Evolutionary conservation across 2,113 vertebrate genomes (phyloP).

Genomic region (Cyprinodon tularosa): DNA sequence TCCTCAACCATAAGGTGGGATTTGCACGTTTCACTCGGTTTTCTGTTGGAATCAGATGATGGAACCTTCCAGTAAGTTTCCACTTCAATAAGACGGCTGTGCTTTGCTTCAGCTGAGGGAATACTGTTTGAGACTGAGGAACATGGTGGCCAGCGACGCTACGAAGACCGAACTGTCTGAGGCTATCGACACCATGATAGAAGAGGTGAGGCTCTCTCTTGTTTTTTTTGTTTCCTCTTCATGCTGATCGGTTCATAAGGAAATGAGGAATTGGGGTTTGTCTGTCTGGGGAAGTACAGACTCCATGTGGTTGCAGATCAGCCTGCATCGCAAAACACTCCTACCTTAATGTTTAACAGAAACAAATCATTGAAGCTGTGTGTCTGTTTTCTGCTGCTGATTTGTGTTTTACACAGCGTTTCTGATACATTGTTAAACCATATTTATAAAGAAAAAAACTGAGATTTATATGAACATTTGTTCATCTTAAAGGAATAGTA

Average conservation of each 20-base stretch:
- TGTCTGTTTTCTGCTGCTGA: neutral
- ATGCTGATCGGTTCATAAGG: neutral
- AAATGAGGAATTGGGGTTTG: neutral
- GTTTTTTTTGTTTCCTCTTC: neutral
- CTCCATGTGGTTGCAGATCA: neutral
- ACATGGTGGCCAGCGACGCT: conserved; percentile 88
- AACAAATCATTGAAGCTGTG: neutral
- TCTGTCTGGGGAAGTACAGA: neutral
- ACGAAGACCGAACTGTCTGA: conserved; percentile 84
- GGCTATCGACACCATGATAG: conserved; percentile 91
- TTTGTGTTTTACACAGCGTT: neutral
- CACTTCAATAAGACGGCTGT: neutral
- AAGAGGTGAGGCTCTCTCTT: conserved; percentile 85
- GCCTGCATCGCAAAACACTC: neutral
- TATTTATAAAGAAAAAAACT: neutral
- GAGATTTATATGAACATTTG: neutral
- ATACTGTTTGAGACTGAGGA: conserved; percentile 91
- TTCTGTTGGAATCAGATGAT: neutral
- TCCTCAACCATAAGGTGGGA: conserved; percentile 96
- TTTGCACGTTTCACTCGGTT: neutral
- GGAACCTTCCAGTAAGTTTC: too few relatives aligned
- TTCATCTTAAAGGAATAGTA: too few relatives aligned
- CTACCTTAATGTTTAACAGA: neutral
- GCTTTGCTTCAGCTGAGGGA: conserved; percentile 88
- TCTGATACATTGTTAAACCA: neutral